These are phyloP conservation scores for Artibeus jamaicensis DNA, from an alignment of 2,797 vertebrate species.

Conservation along the genomic window DNA sequence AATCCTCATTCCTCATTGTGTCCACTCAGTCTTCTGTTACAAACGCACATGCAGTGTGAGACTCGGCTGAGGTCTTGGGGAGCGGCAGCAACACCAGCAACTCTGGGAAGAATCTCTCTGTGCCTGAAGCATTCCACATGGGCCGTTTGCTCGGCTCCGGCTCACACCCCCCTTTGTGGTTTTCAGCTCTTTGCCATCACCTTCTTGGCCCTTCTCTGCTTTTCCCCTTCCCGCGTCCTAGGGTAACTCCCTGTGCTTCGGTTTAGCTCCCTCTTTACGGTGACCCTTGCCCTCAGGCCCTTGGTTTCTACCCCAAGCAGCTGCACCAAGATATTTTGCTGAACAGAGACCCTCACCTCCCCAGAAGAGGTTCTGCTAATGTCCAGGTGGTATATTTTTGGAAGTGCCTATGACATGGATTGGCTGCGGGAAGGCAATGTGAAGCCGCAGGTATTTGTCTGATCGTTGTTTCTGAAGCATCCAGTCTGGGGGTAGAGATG, in stretches of 20 bases:
- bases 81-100: background rate
- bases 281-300: background rate
- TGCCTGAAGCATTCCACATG: rapidly evolving
- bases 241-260: background rate
- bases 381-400: background rate
- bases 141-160: background rate
- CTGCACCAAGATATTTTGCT: background rate
- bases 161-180: rapidly evolving
- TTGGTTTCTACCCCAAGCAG: background rate
- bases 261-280: background rate
- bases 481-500: background rate
- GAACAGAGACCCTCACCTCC: background rate
- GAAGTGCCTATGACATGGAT: background rate
- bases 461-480: background rate
- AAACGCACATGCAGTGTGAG: background rate
- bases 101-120: background rate
- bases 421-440: background rate
- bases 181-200: background rate
- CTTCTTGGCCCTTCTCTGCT: background rate
- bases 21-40: background rate
- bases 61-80: background rate
- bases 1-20: background rate
- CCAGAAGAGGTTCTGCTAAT: background rate
- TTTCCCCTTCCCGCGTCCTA: background rate
- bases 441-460: background rate